These are phyloP conservation scores for Poecile atricapillus DNA, from an alignment of 2,113 vertebrate genomes.

Conservation along the genomic window DNA sequence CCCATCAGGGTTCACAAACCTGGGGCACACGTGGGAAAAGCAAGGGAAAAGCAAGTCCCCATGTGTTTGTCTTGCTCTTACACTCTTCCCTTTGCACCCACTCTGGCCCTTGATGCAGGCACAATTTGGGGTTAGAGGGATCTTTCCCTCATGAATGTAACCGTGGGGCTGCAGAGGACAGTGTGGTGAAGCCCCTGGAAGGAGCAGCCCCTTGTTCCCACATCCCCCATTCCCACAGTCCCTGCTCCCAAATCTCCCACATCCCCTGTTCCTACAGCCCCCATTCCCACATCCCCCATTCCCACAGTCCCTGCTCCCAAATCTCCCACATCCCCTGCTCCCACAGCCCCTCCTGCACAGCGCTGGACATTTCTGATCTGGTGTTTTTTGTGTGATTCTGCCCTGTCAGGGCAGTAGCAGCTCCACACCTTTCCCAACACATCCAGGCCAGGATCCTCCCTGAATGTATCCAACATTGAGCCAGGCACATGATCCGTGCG, in stretches of 20 bases:
- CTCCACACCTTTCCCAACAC: not conserved
- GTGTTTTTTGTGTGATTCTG: not conserved
- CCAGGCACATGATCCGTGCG: not conserved
- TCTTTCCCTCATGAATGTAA: accelerated
- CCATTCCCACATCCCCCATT: not conserved
- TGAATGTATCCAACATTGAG: accelerated
- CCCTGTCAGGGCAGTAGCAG: not conserved
- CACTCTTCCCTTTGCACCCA: not conserved
- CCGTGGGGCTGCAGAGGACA: accelerated
- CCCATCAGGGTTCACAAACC: not conserved
- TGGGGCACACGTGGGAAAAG: not conserved
- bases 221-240: not conserved
- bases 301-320: not conserved
- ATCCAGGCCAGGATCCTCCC: not conserved
- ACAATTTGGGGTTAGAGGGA: not conserved
- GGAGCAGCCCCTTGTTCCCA: not conserved
- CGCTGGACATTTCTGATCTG: accelerated
- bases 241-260: not conserved
- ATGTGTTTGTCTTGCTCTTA: not conserved
- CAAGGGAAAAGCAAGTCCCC: not conserved
- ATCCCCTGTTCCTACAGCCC: too few relatives aligned
- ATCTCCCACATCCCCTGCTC: accelerated
- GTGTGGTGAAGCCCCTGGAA: not conserved
- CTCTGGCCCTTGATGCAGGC: not conserved
- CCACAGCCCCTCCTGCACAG: not conserved